Evolutionary conservation across 2,797 vertebrate species (phyloP), one percentile per base, ranked within the genome.

Genomic region (Echiichthys vipera): DNA sequence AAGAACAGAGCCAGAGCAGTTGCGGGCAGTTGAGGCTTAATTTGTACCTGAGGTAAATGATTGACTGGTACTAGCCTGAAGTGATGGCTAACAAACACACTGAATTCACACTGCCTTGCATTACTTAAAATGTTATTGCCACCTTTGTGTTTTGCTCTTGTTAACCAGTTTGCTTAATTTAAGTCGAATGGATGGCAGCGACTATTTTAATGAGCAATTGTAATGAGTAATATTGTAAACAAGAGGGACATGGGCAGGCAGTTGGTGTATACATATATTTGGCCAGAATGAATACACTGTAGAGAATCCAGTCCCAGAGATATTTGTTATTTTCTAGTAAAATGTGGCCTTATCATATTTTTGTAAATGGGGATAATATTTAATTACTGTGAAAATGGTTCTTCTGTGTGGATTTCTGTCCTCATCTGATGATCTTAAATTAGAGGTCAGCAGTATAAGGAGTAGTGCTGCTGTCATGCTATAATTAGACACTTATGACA

Each of bases 401-500:
- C 10, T 14, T 27, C 18, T 62, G 1, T 66, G 25, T 57, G 51
- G 10, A 32, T 53, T 68, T 65, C 30, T 29, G 12, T 47, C 9
- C 3, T 54, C 1, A 3, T 66, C 25, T 32, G 36, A 45, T 74
- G 51, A 65, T 42, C 46, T 64, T 54, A 24, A 77, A 42, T 14
- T 32, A 22, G 45, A 18, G 54, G 43, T 75, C 57, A 57, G 12
- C n/a, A 47, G 54, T 65, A 20, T 17, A 62, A 34, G 22, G 27
- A 57, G n/a, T 37, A 40, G 34, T 56, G 20, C 51, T 56, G 20
- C 51, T 65, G 39, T 68, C 66, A 17, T 53, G 61, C 40, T 65
- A 25, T 74, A 77, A 43, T 80, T 36, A 58, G 30, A 49, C 17
- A 47, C 34, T 12, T 84, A 15, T 65, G 57, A 71, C 56, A 63